Evolutionary conservation across 2,113 vertebrate genomes (phyloP).

Genomic region (Plecturocebus donacophilus): DNA sequence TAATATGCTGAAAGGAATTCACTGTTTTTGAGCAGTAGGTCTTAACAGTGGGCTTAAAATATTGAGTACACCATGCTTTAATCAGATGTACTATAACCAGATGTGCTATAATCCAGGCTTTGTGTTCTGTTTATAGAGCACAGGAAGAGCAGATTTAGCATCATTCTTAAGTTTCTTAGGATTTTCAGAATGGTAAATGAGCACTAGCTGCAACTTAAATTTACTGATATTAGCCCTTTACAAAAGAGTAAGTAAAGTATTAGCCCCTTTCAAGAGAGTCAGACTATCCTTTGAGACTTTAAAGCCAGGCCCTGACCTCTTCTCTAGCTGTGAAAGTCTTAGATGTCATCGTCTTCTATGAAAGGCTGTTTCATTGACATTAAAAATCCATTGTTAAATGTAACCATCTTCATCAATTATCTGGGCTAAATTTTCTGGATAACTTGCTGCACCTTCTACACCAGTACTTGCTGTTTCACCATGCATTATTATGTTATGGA

Average conservation of each 20-base stretch:
- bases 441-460: not conserved
- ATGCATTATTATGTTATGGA: not conserved
- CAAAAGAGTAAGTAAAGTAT: not conserved
- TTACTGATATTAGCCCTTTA: not conserved
- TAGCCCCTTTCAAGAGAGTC: not conserved
- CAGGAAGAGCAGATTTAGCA: not conserved
- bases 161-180: not conserved
- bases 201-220: not conserved
- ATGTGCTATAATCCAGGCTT: not conserved
- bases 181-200: not conserved
- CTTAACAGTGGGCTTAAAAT: not conserved
- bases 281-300: not conserved
- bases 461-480: not conserved
- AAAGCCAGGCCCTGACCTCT: not conserved
- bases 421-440: not conserved
- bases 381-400: not conserved
- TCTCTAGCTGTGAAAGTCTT: not conserved
- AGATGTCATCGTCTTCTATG: not conserved
- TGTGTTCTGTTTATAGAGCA: not conserved
- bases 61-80: not conserved
- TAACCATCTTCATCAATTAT: not conserved
- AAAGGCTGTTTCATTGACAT: not conserved
- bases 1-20: not conserved
- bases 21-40: not conserved
- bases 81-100: not conserved